Base-by-base conservation (phyloP, 2,113 vertebrate genomes). In the Centropus unirufus region DNA sequence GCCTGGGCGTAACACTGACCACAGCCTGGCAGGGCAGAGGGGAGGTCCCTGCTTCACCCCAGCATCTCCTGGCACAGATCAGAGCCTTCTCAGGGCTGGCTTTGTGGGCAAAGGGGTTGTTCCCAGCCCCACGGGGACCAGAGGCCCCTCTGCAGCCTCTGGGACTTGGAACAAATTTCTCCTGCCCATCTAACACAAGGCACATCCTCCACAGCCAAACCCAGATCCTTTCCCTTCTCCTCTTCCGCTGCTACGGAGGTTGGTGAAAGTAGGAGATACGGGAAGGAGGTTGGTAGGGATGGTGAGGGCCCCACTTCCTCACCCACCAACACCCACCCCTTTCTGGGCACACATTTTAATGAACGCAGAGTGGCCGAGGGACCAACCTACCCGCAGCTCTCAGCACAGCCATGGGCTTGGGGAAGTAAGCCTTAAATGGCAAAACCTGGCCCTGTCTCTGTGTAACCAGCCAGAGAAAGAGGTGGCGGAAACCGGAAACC, bases 401-500 rank as follows among this genome's bases (percentile, higher is more conserved):
- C 19, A 5, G 87, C 59, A n/a, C 83, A 62, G 77, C 80, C 4
- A 0, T 22, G 22, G 2, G 94, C 80, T 77, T 8, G 59, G 81
- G 87, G 94, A 95, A 94, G 82, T 93, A 24, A 89, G 30, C 96
- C 95, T 96, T 95, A 95, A 96, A 96, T 93, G 91, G 96, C 95
- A 95, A 96, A 96, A 94, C 63, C 42, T 94, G 89, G 57, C 69
- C 69, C 51, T 14, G 84, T 47, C 72, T 39, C 44, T 4, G 19
- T 0, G 12, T 67, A 90, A 95, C 70, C 91, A 92, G 83, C 30
- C 11, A 1, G 64, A 70, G 77, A 64, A 83, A 80, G 76, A 88
- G 70, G 91, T 92, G 76, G 88, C 68, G 61, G 95, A 93, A 96
- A 96, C 95, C 9, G 84, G 96, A 96, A 97, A 94, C 96, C 93